These are phyloP conservation scores for Sebastes matsubarae DNA, from an alignment of 2,797 vertebrate genomes.

Conservation along the genomic window DNA sequence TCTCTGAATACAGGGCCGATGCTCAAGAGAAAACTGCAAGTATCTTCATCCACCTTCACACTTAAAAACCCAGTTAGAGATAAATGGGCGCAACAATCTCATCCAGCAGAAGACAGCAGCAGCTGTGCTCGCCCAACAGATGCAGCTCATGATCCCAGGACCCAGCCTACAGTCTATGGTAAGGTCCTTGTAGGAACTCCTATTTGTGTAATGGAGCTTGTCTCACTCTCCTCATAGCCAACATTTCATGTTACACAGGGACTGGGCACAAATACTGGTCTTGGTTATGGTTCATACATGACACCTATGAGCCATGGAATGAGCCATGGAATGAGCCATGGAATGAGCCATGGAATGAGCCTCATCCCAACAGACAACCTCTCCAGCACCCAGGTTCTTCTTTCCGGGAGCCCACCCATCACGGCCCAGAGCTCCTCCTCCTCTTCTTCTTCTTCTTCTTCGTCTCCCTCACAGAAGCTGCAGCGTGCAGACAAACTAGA, in stretches of 20 bases:
- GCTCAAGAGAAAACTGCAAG: constrained; percentile 99
- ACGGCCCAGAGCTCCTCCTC: constrained; percentile 90
- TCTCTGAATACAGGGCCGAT: constrained; percentile 88
- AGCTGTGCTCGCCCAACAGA: constrained; percentile 97
- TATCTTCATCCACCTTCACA: constrained; percentile 99
- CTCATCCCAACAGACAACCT: constrained; percentile 96
- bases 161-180: constrained; percentile 94
- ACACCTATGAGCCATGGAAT: constrained; percentile 88
- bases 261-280: constrained; percentile 90
- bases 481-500: constrained; percentile 98
- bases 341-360: constrained; percentile 92
- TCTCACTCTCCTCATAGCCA: constrained; percentile 73
- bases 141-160: constrained; percentile 99
- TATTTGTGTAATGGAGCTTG: not conserved
- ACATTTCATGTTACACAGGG: constrained; percentile 91
- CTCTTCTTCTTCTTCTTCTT: constrained; percentile 87
- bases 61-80: constrained; percentile 98
- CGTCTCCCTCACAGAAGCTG: constrained; percentile 95
- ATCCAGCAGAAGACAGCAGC: constrained; percentile 99
- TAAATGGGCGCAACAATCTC: constrained; percentile 99
- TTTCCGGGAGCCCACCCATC: constrained; percentile 91
- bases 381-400: constrained; percentile 88
- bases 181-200: constrained; percentile 56
- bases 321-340: too few relatives aligned
- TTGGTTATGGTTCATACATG: constrained; percentile 96